Conservation (phyloP, 2,113 vertebrate species). For the Psittacula cyanocephala region DNA sequence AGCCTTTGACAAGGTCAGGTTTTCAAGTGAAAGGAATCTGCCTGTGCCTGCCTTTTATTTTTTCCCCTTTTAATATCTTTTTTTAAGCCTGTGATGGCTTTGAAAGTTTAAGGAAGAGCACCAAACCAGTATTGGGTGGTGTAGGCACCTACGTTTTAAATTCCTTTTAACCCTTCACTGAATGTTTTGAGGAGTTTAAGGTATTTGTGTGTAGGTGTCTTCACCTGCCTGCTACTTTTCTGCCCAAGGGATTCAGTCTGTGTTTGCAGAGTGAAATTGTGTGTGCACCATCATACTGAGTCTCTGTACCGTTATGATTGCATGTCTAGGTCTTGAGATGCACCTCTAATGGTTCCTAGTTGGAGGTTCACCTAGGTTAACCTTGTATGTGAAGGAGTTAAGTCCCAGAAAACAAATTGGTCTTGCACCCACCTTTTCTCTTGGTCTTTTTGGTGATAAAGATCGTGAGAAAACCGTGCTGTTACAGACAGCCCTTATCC, state of each 20-base stretch:
- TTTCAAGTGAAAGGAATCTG: not conserved
- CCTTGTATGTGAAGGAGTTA: not conserved
- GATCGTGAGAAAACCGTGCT: not conserved
- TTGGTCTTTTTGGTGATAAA: not conserved
- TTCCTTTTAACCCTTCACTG: not conserved
- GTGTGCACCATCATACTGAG: fast-evolving
- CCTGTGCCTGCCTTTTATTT: not conserved
- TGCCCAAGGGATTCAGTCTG: not conserved
- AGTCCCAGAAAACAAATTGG: not conserved
- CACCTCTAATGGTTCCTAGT: not conserved
- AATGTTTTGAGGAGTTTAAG: not conserved
- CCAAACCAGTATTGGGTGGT: not conserved
- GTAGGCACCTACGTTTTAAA: not conserved
- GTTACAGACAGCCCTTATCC: not conserved
- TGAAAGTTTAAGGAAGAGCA: not conserved
- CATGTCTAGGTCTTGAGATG: fast-evolving
- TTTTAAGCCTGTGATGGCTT: not conserved
- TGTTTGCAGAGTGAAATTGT: not conserved
- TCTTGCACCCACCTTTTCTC: not conserved
- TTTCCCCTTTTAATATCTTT: not conserved
- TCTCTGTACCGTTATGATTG: fast-evolving
- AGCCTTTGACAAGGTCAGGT: slow-evolving; percentile 1
- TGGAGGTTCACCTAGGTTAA: not conserved
- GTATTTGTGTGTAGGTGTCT: not conserved
- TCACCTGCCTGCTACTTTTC: not conserved